Evolutionary conservation across 2,888 invertebrate genomes (phyloP), one percentile per base, ranked within the genome.

Genomic region (Spatulosminthurus flaviceps): DNA sequence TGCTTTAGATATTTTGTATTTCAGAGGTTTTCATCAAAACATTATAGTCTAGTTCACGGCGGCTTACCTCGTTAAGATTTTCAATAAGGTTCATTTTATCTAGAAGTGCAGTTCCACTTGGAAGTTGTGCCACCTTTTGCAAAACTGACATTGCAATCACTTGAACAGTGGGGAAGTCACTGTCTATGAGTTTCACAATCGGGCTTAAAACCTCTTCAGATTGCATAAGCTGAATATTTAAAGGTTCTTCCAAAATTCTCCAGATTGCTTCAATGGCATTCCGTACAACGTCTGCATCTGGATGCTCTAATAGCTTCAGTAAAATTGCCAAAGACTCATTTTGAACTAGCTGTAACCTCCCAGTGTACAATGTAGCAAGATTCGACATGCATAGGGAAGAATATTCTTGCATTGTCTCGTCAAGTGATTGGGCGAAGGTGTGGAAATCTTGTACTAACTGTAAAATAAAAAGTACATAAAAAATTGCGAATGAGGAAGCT

Each of bases 391-490:
- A 70, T 29, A 79, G 75, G 4, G 82, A 82, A 5, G 82, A 69
- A 71, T 83, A 84, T 41, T 85, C 84, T 24, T 81, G 79, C 13
- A 83, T 80, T 13, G 82, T 82, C n/a, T 80, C 82, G 41, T 84
- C 85, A 16, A 74, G 29, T 1, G 79, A 73, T 60, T 70, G 34
- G 13, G 80, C 76, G 4, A 85, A 51, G 5, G 16, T 69, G 16
- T 82, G 19, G 9, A 84, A 70, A 69, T 82, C 82, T 66, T 78
- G 77, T 1, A 77, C 80, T 4, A 82, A n/a, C 80, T 83, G 60
- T 4, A 9, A 34, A 9, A 34, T 34, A 7, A 7, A 16, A 66
- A 21, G 7, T 34, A 7, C 34, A 34, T 7, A 34, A 34, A 34
- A n/a, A n/a, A n/a, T n/a, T n/a, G n/a, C n/a, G n/a, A n/a, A n/a